Conservation (phyloP, 2,888 invertebrate genomes). For the Acleris cristana region DNA sequence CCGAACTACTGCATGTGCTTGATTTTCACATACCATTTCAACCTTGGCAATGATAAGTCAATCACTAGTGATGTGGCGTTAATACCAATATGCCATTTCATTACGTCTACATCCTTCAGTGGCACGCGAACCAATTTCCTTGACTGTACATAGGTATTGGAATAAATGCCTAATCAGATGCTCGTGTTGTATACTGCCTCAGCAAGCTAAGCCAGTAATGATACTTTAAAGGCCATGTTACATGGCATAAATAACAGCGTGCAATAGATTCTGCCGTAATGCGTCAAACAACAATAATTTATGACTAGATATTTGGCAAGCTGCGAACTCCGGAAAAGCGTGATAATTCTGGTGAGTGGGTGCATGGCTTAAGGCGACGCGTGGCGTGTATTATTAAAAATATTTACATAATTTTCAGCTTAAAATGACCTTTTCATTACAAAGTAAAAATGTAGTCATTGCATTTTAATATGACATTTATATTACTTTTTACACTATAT, state of each 20-base stretch:
- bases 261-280: conserved; percentile 78
- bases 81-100: too few species aligned
- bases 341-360: conserved; percentile 67
- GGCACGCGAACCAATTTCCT: too few species aligned
- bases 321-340: conserved; percentile 65
- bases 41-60: too few species aligned
- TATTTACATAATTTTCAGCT: conserved; percentile 24
- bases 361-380: conserved; percentile 47
- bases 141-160: not conserved
- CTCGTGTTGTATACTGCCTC: not conserved
- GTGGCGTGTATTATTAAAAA: conserved; percentile 51
- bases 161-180: not conserved
- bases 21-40: too few species aligned
- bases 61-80: too few species aligned
- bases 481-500: too few species aligned
- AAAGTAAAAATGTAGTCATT: conserved; percentile 5
- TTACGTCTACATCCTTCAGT: too few species aligned
- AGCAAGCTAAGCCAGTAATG: conserved; percentile 39
- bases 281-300: conserved; percentile 77
- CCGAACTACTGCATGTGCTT: too few species aligned
- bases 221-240: conserved; percentile 44
- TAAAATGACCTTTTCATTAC: conserved; percentile 27
- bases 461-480: too few species aligned
- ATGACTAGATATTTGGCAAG: conserved; percentile 76
- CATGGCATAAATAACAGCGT: conserved; percentile 46